phyloP scores from a whole-genome alignment of 2,888 invertebrate genomes.

The Ceriagrion tenellum region DNA sequence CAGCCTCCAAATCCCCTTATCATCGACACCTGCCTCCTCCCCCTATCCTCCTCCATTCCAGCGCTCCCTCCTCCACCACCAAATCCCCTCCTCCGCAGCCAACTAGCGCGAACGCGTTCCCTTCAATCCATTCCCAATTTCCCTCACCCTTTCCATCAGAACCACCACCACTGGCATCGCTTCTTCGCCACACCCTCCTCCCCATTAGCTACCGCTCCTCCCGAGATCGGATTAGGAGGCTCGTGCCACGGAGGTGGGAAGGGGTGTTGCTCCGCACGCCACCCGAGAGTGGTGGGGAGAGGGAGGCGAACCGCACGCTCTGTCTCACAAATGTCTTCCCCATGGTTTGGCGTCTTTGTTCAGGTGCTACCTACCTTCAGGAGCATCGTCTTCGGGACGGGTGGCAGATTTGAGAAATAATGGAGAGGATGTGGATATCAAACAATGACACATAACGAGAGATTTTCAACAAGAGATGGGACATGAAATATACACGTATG shows the following conservation, averaged over 20 bases:
- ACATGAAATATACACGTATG: too few relatives aligned
- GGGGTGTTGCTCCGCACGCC: background rate
- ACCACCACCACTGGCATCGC: background rate
- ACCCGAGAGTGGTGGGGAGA: background rate
- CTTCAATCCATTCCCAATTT: background rate
- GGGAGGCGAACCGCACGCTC: background rate
- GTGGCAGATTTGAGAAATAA: too few relatives aligned
- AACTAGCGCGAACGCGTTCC: background rate
- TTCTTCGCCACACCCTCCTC: background rate
- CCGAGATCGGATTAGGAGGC: background rate
- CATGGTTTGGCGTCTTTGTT: background rate
- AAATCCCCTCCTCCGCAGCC: background rate
- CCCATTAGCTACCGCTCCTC: background rate
- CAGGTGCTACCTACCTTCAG: too few relatives aligned
- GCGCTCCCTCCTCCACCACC: background rate
- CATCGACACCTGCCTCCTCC: background rate
- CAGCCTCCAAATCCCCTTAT: background rate
- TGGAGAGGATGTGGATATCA: too few relatives aligned
- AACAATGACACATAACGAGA: too few relatives aligned
- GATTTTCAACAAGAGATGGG: too few relatives aligned
- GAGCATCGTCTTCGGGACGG: too few relatives aligned
- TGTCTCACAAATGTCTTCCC: background rate
- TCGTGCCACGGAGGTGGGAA: background rate
- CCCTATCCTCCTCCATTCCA: background rate
- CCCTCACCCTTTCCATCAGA: background rate